Evolutionary conservation across 2,888 invertebrate genomes (phyloP), one percentile per base, ranked within the genome.

Genomic region (Agrotis exclamationis): DNA sequence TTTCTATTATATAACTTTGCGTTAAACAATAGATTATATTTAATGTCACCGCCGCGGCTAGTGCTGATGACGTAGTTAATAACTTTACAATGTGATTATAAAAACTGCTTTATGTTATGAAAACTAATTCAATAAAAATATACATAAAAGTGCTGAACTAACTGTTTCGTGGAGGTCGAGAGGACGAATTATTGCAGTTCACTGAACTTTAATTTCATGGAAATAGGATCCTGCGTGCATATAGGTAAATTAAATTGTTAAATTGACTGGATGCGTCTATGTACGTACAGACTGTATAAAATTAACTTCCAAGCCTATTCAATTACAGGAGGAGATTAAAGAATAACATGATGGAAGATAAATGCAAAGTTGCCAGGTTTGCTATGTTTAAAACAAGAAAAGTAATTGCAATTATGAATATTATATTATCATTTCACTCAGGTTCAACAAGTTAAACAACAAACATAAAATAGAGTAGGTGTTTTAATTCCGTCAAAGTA

Each of bases 71-170:
- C 57, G 47, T 44, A 51, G 20, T 45, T 80, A 54, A 54, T 63
- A 47, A 56, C 48, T 63, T 39, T 48, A 78, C 59, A 63, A 64
- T 48, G 20, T 47, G 39, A 67, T 64, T 72, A 56, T 39, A 47
- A 80, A 72, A 67, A 67, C 45, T 53, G 7, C 20, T 47, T 28
- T 59, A 62, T 44, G 11, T 24, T 57, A 48, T 57, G 44, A 70
- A 66, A 76, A 67, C 60, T 47, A 58, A 56, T 67, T 70, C n/a
- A 66, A 57, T 66, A 50, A 63, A 7, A 76, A 79, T 59, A 3
- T n/a, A 44, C n/a, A 48, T 62, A 45, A 44, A 45, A 69, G n/a
- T 50, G 48, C 57, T 60, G 39, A 39, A n/a, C 33, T 13, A 56
- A 44, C 22, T 13, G 24, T 16, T 16, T 22, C 58, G 33, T 9